Percentiles rank a stretch among this genome's conserved stretches.
Evolutionary conservation across 2,888 invertebrate genomes (phyloP).

Genomic region (Smittia sp.): DNA sequence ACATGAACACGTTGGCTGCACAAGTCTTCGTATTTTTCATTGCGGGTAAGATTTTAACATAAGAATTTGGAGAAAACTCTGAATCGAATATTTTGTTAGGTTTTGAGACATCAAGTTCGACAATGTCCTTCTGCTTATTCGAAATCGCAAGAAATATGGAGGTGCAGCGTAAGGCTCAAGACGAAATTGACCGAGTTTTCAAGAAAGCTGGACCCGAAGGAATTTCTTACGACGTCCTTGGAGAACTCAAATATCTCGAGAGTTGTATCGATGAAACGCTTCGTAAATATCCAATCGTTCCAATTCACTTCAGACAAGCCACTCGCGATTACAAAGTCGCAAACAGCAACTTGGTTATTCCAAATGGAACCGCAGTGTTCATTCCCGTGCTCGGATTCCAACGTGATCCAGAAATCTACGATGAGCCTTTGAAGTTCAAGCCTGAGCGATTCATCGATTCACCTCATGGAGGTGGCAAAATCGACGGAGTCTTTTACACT

Average conservation of each 20-base stretch:
- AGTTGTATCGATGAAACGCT: conserved; percentile 42
- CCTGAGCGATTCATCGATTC: conserved; percentile 38
- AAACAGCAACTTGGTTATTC: neutral
- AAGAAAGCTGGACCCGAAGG: conserved; percentile 34
- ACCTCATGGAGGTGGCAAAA: conserved; percentile 42
- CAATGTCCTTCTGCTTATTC: conserved; percentile 42
- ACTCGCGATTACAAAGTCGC: conserved; percentile 1
- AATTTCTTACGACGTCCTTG: conserved; percentile 43
- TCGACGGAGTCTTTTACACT: conserved; percentile 31
- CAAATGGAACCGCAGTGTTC: conserved; percentile 40
- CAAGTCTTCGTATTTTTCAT: conserved; percentile 44
- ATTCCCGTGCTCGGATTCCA: conserved; percentile 33
- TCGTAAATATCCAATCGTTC: conserved; percentile 42
- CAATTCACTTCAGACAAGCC: neutral
- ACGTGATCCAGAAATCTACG: conserved; percentile 24
- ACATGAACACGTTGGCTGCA: conserved; percentile 44
- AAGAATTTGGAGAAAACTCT: too few relatives aligned
- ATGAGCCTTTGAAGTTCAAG: conserved; percentile 24
- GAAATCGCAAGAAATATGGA: conserved; percentile 42
- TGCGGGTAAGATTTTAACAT: conserved; percentile 42
- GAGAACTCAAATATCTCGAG: conserved; percentile 44
- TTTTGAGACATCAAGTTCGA: conserved; percentile 42
- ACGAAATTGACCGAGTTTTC: conserved; percentile 43
- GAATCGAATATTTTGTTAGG: conserved; percentile 1
- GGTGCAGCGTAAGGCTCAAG: conserved; percentile 42